Percentiles rank a stretch among this genome's conserved stretches.
These are phyloP conservation scores for Drosophila macrospina DNA, from an alignment of 2,888 invertebrate genomes.

Conservation along the genomic window DNA sequence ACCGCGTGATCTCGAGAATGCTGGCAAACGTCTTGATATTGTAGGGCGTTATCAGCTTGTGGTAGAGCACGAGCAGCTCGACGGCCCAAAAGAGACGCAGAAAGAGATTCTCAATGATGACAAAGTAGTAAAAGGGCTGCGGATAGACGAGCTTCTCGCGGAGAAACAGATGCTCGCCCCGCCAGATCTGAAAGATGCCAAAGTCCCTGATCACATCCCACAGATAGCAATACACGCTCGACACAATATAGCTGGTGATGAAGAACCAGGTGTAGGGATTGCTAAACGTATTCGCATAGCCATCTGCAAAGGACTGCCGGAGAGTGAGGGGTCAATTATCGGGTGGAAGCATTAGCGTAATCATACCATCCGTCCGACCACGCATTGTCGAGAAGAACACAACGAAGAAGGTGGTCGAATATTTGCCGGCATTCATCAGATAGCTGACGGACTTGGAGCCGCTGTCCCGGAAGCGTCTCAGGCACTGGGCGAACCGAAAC, in stretches of 20 bases:
- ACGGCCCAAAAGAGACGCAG: constrained; percentile 96
- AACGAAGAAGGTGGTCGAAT: constrained; percentile 97
- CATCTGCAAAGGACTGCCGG: constrained; percentile 84
- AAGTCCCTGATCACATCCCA: constrained; percentile 99
- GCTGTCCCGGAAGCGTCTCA: constrained; percentile 96
- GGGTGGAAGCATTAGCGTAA: too few relatives aligned
- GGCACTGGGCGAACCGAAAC: constrained; percentile 98
- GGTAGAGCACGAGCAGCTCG: constrained; percentile 92
- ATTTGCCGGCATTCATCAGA: constrained; percentile 98
- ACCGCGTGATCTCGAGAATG: constrained; percentile 95
- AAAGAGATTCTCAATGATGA: constrained; percentile 97
- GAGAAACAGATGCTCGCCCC: constrained; percentile 94
- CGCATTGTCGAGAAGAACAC: constrained; percentile 91
- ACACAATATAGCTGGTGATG: constrained; percentile 92
- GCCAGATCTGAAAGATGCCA: constrained; percentile 95
- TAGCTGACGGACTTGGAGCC: constrained; percentile 94
- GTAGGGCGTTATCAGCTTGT: constrained; percentile 89
- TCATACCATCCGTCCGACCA: constrained; percentile 75
- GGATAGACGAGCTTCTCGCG: constrained; percentile 97
- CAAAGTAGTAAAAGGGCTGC: constrained; percentile 93
- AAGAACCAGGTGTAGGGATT: constrained; percentile 95
- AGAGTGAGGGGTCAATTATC: constrained; percentile 32
- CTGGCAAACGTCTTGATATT: constrained; percentile 92
- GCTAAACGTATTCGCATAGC: constrained; percentile 87
- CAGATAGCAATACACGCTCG: constrained; percentile 96